phyloP scores from a whole-genome alignment of 2,888 invertebrate species.

The Adelognathus sp. region DNA sequence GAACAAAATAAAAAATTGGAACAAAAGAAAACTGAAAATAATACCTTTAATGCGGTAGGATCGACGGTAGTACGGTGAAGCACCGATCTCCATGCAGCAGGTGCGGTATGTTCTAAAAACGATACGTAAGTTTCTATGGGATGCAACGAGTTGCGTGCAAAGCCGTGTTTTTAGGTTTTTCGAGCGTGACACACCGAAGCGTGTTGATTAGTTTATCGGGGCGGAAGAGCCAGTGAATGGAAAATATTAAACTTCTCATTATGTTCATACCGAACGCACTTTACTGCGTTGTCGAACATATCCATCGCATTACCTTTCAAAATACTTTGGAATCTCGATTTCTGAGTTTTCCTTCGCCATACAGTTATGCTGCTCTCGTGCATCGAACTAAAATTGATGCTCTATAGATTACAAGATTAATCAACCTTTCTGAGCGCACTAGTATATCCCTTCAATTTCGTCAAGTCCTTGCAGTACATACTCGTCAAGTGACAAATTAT shows the following conservation, averaged over 20 bases:
- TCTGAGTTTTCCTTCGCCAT: too few relatives aligned
- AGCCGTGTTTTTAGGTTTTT: constrained; percentile 44
- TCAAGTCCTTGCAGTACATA: too few relatives aligned
- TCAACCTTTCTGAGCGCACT: too few relatives aligned
- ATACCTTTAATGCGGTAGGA: constrained; percentile 75
- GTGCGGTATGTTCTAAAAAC: constrained; percentile 78
- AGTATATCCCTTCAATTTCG: too few relatives aligned
- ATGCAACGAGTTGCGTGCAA: constrained; percentile 51
- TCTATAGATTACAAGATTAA: too few relatives aligned
- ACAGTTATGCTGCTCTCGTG: too few relatives aligned
- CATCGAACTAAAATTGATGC: too few relatives aligned
- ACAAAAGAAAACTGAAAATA: constrained; percentile 64
- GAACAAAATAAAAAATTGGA: constrained; percentile 36
- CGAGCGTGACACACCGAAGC: background rate
- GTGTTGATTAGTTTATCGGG: background rate
- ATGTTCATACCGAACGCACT: background rate
- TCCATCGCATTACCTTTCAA: background rate
- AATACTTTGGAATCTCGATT: too few relatives aligned
- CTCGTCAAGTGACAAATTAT: too few relatives aligned
- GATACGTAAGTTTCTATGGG: constrained; percentile 65
- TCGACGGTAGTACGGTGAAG: constrained; percentile 79
- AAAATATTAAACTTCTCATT: background rate
- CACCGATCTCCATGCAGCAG: constrained; percentile 80
- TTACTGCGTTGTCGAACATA: background rate
- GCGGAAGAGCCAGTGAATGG: background rate